Conservation (phyloP, 2,113 vertebrate genomes). For the Neotoma lepida region DNA sequence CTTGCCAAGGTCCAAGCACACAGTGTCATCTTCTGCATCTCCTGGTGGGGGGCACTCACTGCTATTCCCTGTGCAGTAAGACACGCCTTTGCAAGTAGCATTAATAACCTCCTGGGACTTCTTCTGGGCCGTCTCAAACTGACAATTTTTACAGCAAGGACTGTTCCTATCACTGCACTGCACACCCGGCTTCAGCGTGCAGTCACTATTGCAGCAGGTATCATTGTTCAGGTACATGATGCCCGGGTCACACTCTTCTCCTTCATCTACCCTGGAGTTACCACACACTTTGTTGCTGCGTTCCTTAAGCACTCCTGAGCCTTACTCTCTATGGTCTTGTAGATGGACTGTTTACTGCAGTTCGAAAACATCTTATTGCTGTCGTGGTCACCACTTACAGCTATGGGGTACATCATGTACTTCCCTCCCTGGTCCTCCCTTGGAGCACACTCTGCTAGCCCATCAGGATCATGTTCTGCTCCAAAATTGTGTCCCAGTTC, state of each 20-base stretch:
- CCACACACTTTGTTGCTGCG: constrained; percentile 97
- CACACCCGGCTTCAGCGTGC: constrained; percentile 87
- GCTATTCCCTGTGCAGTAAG: constrained; percentile 94
- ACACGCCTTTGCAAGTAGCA: constrained; percentile 95
- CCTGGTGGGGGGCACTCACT: constrained; percentile 94
- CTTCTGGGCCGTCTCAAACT: constrained; percentile 89
- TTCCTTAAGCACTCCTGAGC: constrained; percentile 93
- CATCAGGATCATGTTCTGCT: constrained; percentile 97
- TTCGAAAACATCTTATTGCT: constrained; percentile 99
- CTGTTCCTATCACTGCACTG: constrained; percentile 97
- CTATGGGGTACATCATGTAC: constrained; percentile 98
- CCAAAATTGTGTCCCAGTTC: constrained; percentile 99
- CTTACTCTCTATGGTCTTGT: constrained; percentile 91
- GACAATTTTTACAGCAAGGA: constrained; percentile 94
- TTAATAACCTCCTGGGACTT: constrained; percentile 96
- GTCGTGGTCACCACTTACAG: constrained; percentile 96
- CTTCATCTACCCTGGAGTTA: constrained; percentile 96
- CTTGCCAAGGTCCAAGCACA: constrained; percentile 94
- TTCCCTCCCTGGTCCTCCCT: constrained; percentile 96
- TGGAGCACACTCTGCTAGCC: constrained; percentile 91
- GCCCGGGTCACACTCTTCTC: constrained; percentile 96
- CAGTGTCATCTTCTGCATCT: constrained; percentile 88
- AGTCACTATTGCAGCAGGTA: constrained; percentile 90
- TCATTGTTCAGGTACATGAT: constrained; percentile 92
- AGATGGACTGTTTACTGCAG: constrained; percentile 96